Evolutionary conservation across 2,797 vertebrate genomes (phyloP).

Genomic region (Microctenopoma stevenorrisi): DNA sequence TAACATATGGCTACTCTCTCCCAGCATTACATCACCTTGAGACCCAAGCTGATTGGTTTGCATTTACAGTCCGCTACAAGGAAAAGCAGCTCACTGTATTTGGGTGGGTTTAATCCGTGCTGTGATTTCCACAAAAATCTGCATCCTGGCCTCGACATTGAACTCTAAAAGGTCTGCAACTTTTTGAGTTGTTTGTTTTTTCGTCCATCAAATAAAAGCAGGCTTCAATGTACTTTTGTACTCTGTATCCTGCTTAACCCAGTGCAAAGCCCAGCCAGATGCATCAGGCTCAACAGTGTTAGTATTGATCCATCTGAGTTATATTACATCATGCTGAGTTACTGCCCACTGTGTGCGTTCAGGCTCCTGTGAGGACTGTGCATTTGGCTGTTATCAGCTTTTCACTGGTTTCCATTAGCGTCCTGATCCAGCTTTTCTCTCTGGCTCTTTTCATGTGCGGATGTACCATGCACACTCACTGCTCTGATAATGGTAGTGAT

Average conservation of each 20-base stretch:
- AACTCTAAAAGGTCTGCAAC: constrained; percentile 36
- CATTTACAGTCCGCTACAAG: constrained; percentile 30
- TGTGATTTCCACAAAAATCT: constrained; percentile 6
- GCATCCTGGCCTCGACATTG: constrained; percentile 6
- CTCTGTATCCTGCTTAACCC: constrained; percentile 50
- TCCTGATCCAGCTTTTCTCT: constrained; percentile 34
- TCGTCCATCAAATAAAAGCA: constrained; percentile 10
- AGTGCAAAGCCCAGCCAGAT: constrained; percentile 45
- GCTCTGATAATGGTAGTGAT: constrained; percentile 22
- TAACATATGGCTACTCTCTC: constrained; percentile 75
- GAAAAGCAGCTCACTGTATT: not conserved
- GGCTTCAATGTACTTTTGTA: constrained; percentile 27
- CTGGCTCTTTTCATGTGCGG: constrained; percentile 17
- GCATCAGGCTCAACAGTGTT: constrained; percentile 58
- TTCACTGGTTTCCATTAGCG: constrained; percentile 59
- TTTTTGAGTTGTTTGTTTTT: constrained; percentile 4
- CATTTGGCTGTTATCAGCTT: constrained; percentile 55
- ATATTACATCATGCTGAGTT: constrained; percentile 56
- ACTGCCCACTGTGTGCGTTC: constrained; percentile 28
- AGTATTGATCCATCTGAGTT: constrained; percentile 70
- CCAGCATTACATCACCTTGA: constrained; percentile 79
- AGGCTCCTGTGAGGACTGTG: constrained; percentile 44
- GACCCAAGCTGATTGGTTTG: constrained; percentile 61
- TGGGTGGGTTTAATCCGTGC: constrained; percentile 19
- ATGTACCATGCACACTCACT: constrained; percentile 4